A percentile compares a stretch with the other conserved stretches of the same genome.
Evolutionary conservation across 2,797 vertebrate genomes (phyloP).

Genomic region (Eleutherodactylus coqui): DNA sequence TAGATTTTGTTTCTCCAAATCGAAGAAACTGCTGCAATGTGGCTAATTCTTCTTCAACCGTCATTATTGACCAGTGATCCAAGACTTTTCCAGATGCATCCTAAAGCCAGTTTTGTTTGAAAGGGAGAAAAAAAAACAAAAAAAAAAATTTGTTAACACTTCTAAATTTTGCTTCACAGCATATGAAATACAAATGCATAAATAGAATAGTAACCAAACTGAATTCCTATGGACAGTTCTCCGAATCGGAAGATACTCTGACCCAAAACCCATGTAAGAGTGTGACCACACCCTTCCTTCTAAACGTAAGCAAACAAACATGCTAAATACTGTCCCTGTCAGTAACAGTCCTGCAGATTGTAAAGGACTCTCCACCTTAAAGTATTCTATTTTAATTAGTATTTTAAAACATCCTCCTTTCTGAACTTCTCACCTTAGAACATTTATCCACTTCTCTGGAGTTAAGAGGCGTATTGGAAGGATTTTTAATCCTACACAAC

Average conservation of each 20-base stretch:
- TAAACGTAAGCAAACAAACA: not conserved
- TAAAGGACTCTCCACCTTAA: no score
- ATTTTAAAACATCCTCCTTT: not conserved
- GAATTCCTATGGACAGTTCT: not conserved
- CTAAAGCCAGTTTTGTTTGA: constrained; percentile 69
- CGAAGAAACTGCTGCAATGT: constrained; percentile 97
- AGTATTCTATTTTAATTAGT: not conserved
- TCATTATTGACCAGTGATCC: constrained; percentile 98
- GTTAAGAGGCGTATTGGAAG: not conserved
- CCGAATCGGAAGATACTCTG: not conserved
- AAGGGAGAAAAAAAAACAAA: not conserved
- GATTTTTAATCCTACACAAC: not conserved
- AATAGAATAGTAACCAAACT: not conserved
- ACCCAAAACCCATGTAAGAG: no score
- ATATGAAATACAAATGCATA: not conserved
- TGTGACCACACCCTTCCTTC: not conserved
- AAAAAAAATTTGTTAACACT: not conserved
- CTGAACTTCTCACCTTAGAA: not conserved
- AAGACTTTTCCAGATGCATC: constrained; percentile 94
- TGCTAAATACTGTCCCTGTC: not conserved
- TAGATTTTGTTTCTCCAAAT: constrained; percentile 97
- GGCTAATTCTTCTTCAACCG: constrained; percentile 92
- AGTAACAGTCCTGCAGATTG: not conserved
- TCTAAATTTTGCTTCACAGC: not conserved
- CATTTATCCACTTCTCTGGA: not conserved